Conservation (phyloP, 64 coral and sea anemone species). For the Pocillopora verrucosa region DNA sequence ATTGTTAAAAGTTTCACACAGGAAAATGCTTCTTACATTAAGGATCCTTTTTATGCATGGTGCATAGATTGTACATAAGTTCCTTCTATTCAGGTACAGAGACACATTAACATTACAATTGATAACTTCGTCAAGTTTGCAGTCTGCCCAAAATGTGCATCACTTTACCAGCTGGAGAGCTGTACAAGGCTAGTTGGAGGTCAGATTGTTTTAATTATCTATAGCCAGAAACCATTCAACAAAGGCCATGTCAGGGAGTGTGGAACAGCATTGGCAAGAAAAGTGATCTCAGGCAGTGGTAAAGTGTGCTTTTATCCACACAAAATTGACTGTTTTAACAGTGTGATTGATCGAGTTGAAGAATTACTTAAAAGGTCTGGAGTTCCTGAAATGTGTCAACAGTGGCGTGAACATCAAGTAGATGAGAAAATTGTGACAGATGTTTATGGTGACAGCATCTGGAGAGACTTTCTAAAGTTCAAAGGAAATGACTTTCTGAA, state of each 20-base stretch:
- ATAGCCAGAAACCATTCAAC: constrained; percentile 17
- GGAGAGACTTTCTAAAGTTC: constrained; percentile 38
- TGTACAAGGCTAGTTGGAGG: no score
- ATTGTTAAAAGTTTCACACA: no score
- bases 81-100: no score
- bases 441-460: constrained; percentile 28
- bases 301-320: constrained; percentile 30
- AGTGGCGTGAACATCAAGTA: not conserved
- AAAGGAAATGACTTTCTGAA: constrained; percentile 53
- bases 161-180: no score
- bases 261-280: constrained; percentile 25
- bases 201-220: constrained; percentile 19
- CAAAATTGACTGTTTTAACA: constrained; percentile 6
- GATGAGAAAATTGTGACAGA: not conserved
- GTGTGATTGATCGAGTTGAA: constrained; percentile 22
- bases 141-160: constrained; percentile 44
- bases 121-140: constrained; percentile 49
- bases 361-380: not conserved
- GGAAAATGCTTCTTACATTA: no score
- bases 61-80: no score
- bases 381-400: not conserved
- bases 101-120: no score
- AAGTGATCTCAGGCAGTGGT: constrained; percentile 22
- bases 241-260: constrained; percentile 26
- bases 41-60: no score